Conservation (phyloP, 2,888 invertebrate species). For the Idaea aversata region DNA sequence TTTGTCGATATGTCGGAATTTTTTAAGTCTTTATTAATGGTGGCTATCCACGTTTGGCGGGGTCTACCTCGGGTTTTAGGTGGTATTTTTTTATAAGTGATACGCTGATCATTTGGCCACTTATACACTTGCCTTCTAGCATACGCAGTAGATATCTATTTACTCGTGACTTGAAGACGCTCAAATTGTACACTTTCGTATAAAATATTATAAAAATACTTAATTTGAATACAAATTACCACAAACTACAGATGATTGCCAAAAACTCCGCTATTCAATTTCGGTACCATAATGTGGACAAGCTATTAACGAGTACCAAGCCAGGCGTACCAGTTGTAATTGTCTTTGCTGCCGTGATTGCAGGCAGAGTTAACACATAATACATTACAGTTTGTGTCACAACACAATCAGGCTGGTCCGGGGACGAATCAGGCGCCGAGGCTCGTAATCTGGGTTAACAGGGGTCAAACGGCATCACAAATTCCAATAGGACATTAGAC, state of each 20-base stretch:
- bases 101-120: too few species aligned
- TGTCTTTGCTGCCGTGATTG: conserved; percentile 76
- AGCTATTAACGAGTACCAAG: conserved; percentile 48
- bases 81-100: too few species aligned
- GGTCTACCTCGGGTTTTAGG: too few species aligned
- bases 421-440: conserved; percentile 81
- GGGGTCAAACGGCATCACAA: conserved; percentile 87
- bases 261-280: not conserved
- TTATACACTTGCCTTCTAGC: too few species aligned
- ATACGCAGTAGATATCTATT: too few species aligned
- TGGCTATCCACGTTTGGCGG: too few species aligned
- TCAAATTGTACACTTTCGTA: too few species aligned
- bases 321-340: conserved; percentile 74
- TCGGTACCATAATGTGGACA: not conserved
- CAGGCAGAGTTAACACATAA: conserved; percentile 80
- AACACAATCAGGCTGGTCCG: conserved; percentile 77
- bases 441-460: conserved; percentile 86
- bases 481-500: conserved; percentile 84
- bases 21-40: too few species aligned
- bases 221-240: too few species aligned
- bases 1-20: too few species aligned
- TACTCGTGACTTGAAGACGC: too few species aligned
- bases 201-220: too few species aligned
- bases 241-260: not conserved
- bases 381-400: conserved; percentile 81